Percentiles rank a stretch among this genome's conserved stretches.
Evolutionary conservation across 2,113 vertebrate species (phyloP).

Genomic region (Caretta caretta): DNA sequence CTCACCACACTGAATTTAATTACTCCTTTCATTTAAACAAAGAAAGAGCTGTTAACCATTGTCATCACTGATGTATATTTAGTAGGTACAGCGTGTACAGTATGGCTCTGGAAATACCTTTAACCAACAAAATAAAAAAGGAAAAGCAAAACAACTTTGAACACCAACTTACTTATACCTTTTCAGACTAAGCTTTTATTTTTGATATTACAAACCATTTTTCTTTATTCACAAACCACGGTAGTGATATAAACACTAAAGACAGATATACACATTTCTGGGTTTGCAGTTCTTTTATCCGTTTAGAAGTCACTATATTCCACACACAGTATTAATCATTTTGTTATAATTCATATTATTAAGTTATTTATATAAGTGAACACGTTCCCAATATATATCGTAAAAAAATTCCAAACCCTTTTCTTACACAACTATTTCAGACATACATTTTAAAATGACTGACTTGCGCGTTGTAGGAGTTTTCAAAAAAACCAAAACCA

Average conservation of each 20-base stretch:
- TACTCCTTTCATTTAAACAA: accelerated
- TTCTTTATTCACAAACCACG: constrained; percentile 90
- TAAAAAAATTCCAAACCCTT: constrained; percentile 83
- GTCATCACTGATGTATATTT: accelerated
- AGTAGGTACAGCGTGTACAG: accelerated
- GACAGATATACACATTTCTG: constrained; percentile 89
- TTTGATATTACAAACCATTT: constrained; percentile 91
- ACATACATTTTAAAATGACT: constrained; percentile 87
- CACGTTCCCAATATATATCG: constrained; percentile 88
- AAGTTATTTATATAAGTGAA: constrained; percentile 89
- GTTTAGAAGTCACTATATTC: constrained; percentile 86
- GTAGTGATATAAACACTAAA: constrained; percentile 91
- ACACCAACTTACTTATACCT: constrained; percentile 67
- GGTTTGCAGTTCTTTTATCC: constrained; percentile 81
- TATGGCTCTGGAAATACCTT: accelerated
- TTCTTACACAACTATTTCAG: constrained; percentile 84
- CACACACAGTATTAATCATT: constrained; percentile 85
- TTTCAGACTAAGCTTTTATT: constrained; percentile 91
- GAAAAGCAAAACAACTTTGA: constrained; percentile 68
- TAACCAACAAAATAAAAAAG: background rate
- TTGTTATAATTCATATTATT: constrained; percentile 85
- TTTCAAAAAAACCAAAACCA: constrained; percentile 20
- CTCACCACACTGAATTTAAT: accelerated
- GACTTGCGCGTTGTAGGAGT: constrained; percentile 75
- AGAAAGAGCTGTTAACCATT: accelerated